Percentiles rank a stretch among this genome's conserved stretches.
Conservation (phyloP, 2,888 invertebrate genomes). For the Sphecodes monilicornis region DNA sequence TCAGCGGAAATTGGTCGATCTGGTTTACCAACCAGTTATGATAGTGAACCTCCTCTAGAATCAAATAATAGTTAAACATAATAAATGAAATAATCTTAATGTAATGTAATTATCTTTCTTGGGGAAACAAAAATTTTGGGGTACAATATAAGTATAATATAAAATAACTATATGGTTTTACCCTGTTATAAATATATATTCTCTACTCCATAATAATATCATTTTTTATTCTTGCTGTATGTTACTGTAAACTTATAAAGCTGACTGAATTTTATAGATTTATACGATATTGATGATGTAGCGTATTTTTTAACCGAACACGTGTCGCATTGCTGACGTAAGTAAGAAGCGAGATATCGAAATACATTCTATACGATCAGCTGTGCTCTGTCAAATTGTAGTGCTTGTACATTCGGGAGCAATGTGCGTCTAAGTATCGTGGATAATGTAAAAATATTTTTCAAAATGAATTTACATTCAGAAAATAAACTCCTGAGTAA, state of each 20-base stretch:
- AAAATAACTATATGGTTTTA: not conserved
- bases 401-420: not conserved
- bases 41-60: slow-evolving; percentile 84
- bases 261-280: not conserved
- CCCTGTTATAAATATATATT: not conserved
- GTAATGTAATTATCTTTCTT: not conserved
- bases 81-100: slow-evolving; percentile 47
- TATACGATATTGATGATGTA: too few relatives aligned
- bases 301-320: slow-evolving; percentile 7
- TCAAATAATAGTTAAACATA: slow-evolving; percentile 29
- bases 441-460: slow-evolving; percentile 46
- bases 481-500: slow-evolving; percentile 33
- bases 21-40: slow-evolving; percentile 91
- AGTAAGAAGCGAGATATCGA: slow-evolving; percentile 44
- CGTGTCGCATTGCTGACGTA: slow-evolving; percentile 36
- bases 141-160: not conserved
- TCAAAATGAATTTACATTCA: slow-evolving; percentile 42
- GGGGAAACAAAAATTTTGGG: not conserved
- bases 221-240: not conserved
- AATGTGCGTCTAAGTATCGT: not conserved
- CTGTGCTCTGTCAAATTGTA: slow-evolving; percentile 22
- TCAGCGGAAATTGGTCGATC: slow-evolving; percentile 89
- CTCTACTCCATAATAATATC: not conserved
- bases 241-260: not conserved
- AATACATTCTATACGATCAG: slow-evolving; percentile 37